Conservation (phyloP, 2,888 invertebrate species). For the Stenoptilia bipunctidactyla region DNA sequence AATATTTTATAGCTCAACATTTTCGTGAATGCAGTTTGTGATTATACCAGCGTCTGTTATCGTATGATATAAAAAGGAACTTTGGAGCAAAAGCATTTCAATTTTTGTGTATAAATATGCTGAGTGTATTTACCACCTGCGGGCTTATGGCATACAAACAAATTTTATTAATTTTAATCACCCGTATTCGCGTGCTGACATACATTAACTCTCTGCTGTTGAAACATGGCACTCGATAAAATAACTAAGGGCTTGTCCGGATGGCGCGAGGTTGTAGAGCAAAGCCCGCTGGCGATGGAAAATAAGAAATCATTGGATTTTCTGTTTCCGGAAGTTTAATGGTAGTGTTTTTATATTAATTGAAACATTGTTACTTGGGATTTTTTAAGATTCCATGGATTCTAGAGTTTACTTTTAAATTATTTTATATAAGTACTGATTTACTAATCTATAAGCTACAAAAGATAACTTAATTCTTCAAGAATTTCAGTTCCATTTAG, state of each 20-base stretch:
- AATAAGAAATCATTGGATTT: too few relatives aligned
- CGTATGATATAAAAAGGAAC: too few relatives aligned
- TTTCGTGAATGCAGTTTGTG: too few relatives aligned
- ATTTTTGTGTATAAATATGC: constrained; percentile 21
- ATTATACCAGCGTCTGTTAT: too few relatives aligned
- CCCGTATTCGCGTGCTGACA: constrained; percentile 51
- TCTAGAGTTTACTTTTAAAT: too few relatives aligned
- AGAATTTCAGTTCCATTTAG: too few relatives aligned
- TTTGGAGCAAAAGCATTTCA: constrained; percentile 15
- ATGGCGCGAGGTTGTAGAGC: not conserved
- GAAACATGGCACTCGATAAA: constrained; percentile 55
- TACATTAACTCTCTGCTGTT: constrained; percentile 52
- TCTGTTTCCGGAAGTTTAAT: not conserved
- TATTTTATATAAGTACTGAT: too few relatives aligned
- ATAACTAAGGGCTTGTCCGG: constrained; percentile 25
- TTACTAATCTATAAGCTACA: too few relatives aligned
- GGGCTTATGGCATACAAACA: constrained; percentile 23
- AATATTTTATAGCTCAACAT: too few relatives aligned
- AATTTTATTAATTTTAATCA: constrained; percentile 70
- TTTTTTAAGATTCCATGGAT: not conserved
- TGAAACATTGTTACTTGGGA: not conserved
- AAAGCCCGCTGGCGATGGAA: too few relatives aligned
- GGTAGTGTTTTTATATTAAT: not conserved
- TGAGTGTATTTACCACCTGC: constrained; percentile 21
- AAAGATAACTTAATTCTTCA: too few relatives aligned